A percentile compares a stretch with the other conserved stretches of the same genome.
phyloP scores from a whole-genome alignment of 2,888 invertebrate genomes.

The Agrotis clavis region DNA sequence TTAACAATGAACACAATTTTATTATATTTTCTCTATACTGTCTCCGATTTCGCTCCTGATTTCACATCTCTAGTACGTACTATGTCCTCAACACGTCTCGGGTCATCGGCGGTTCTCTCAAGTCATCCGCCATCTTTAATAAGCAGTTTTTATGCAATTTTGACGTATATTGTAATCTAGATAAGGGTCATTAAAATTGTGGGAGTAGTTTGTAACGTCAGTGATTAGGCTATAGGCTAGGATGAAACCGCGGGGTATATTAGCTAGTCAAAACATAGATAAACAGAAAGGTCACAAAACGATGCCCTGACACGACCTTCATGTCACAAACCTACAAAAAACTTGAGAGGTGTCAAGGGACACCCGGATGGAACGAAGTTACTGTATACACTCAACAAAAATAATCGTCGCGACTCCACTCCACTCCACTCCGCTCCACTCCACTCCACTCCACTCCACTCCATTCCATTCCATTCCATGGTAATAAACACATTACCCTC shows the following conservation, averaged over 20 bases:
- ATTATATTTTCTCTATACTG: too few relatives aligned
- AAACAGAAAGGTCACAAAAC: background rate
- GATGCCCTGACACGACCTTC: background rate
- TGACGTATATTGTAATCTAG: constrained; percentile 47
- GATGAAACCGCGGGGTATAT: too few relatives aligned
- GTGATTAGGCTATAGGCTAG: background rate
- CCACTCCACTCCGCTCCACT: too few relatives aligned
- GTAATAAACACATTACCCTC: too few relatives aligned
- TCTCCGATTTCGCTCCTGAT: too few relatives aligned
- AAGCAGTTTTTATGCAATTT: constrained; percentile 31
- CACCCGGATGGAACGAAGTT: too few relatives aligned
- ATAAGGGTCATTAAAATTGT: constrained; percentile 56
- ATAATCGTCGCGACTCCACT: too few relatives aligned
- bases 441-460: too few relatives aligned
- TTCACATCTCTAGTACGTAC: background rate
- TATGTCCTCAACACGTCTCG: constrained; percentile 21
- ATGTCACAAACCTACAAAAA: background rate
- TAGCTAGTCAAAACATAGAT: background rate
- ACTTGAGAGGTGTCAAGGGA: too few relatives aligned
- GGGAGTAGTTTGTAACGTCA: constrained; percentile 34
- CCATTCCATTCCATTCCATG: too few relatives aligned
- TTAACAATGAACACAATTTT: too few relatives aligned
- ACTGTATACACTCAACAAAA: too few relatives aligned
- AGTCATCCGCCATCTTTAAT: constrained; percentile 24
- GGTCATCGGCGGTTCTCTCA: constrained; percentile 10